Base-by-base conservation (phyloP, 2,797 vertebrate species). In the Coracias cyanogaster region DNA sequence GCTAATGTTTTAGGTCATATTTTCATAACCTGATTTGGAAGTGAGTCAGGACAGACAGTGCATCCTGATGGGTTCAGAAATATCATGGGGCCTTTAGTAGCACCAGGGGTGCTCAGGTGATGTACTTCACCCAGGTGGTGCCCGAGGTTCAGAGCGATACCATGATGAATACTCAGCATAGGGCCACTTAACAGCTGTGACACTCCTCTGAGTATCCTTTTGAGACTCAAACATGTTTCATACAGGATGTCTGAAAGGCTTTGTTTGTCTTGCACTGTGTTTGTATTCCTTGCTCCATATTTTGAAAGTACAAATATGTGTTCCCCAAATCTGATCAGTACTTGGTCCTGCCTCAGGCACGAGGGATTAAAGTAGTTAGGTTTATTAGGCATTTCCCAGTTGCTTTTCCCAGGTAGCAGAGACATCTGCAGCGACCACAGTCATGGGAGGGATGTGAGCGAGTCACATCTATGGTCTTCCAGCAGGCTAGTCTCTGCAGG, bases 401-500 rank as follows among this genome's bases (percentile, higher is more conserved):
- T 67, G 41, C 13, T 74, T 8, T 67, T 86, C 39, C 10, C 48
- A 74, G 82, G 49, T 49, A 52, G 39, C 1, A 9, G 14, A 43
- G 67, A 54, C 15, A 19, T 67, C 48, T 82, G 25, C 67, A 82
- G 33, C 1, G 10, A 58, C 16, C 9, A 6, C 41, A 54, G 64
- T 33, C 1, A 1, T 55, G n/a, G n/a, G 64, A 90, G 7, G 18
- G 31, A 25, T 7, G 8, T 35, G 24, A 65, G 6, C 1, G 1
- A 77, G 12, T 70, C 76, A 51, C 26, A 55, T 60, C 43, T 58
- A 8, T 1, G 9, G 15, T 43, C n/a, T 62, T 86, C 15, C 21
- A 26, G 33, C 6, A 21, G 60, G 21, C n/a, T 85, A 12, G 4
- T 39, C 37, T 19, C 3, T 21, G 10, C 0, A 0, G 21, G 31